Percentiles rank a stretch among this genome's conserved stretches.
Conservation (phyloP, 2,797 vertebrate species). For the Falco peregrinus region DNA sequence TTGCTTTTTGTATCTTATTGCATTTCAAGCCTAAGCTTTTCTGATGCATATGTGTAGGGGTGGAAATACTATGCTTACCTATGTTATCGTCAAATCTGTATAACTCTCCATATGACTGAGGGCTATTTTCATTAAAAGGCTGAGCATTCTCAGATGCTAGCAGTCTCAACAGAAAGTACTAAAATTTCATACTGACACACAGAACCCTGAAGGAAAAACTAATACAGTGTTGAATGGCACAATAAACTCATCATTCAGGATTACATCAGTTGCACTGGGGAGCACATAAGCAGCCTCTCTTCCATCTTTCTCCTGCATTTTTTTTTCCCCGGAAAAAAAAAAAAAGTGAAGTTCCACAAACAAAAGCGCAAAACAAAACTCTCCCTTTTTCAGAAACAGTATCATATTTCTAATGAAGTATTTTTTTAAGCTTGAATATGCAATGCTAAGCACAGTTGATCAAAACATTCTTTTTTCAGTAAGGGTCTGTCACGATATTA, state of each 20-base stretch:
- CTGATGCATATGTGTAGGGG: neutral
- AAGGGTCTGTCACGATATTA: neutral
- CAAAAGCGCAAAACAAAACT: neutral
- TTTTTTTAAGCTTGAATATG: neutral
- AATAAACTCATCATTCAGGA: neutral
- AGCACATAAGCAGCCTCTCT: neutral
- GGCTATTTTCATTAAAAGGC: neutral
- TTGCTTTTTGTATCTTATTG: neutral
- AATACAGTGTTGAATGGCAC: neutral
- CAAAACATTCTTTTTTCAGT: neutral
- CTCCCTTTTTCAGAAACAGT: neutral
- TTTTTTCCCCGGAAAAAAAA: neutral
- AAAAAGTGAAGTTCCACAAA: neutral
- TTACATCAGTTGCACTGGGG: neutral
- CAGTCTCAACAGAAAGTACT: neutral
- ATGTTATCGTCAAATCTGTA: neutral
- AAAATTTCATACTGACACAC: neutral
- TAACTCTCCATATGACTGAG: neutral
- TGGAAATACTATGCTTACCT: neutral
- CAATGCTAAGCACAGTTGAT: neutral
- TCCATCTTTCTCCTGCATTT: neutral
- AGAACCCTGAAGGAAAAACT: neutral
- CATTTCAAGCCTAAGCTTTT: neutral
- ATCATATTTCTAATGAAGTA: neutral
- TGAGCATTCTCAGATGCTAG: neutral